Conservation (phyloP, 2,113 vertebrate genomes). For the Myotis brandtii region DNA sequence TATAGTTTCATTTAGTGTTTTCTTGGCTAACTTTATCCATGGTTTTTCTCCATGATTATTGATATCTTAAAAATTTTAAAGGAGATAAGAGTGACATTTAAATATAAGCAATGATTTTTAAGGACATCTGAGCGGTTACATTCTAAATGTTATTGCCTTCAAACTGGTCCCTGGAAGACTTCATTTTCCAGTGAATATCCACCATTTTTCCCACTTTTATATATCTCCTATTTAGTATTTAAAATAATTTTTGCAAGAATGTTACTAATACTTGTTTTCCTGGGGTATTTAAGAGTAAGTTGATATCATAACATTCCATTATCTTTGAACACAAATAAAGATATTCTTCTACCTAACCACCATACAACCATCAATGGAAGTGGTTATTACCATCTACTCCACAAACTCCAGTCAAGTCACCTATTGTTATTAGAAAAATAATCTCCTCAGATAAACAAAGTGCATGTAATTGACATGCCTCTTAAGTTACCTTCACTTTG, state of each 20-base stretch:
- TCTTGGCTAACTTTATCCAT: neutral
- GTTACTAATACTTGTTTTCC: neutral
- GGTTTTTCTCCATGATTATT: neutral
- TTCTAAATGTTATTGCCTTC: neutral
- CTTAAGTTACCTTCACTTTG: neutral
- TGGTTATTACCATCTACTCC: neutral
- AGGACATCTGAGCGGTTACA: neutral
- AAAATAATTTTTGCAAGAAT: neutral
- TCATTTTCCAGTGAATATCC: neutral
- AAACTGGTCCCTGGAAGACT: neutral
- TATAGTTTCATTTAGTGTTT: neutral
- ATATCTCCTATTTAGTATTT: neutral
- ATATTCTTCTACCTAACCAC: neutral
- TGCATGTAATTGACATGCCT: neutral
- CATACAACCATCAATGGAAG: neutral
- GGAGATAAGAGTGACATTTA: neutral
- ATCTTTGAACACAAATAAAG: neutral
- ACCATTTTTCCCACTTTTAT: neutral
- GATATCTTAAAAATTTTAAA: neutral
- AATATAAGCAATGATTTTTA: slow-evolving; percentile 3
- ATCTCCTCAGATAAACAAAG: neutral
- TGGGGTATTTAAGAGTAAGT: neutral
- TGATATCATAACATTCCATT: neutral
- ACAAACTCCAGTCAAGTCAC: neutral
- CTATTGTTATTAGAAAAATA: neutral